phyloP scores from a whole-genome alignment of 2,888 invertebrate genomes.

The Atrina japonica region DNA sequence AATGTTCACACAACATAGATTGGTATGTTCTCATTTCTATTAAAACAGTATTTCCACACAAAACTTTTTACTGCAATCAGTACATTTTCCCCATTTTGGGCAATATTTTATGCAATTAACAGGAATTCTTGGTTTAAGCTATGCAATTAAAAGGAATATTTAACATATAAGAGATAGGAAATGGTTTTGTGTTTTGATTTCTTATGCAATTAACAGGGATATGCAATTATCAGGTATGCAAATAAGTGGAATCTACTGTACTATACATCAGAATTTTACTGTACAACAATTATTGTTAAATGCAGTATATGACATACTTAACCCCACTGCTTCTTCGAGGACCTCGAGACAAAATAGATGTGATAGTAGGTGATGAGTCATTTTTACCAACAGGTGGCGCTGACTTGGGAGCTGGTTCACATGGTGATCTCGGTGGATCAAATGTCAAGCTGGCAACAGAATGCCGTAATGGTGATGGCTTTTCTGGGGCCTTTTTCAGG shows the following conservation, averaged over 20 bases:
- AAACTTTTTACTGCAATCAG: too few relatives aligned
- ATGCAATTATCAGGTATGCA: not conserved
- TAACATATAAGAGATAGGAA: too few relatives aligned
- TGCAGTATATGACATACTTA: conserved; percentile 1
- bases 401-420: conserved; percentile 59
- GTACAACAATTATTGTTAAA: not conserved
- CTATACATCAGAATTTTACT: not conserved
- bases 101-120: too few relatives aligned
- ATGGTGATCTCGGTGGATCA: conserved; percentile 51
- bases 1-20: too few relatives aligned
- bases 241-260: too few relatives aligned
- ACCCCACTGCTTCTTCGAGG: conserved; percentile 66
- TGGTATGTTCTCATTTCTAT: too few relatives aligned
- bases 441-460: conserved; percentile 49
- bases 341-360: conserved; percentile 68
- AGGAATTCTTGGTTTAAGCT: too few relatives aligned
- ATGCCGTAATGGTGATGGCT: conserved; percentile 62
- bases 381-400: conserved; percentile 56
- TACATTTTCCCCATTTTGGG: too few relatives aligned
- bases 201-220: not conserved
- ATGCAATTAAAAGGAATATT: too few relatives aligned
- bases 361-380: conserved; percentile 57
- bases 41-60: too few relatives aligned
- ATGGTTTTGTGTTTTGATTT: not conserved
- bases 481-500: conserved; percentile 58